Evolutionary conservation across 2,797 vertebrate genomes (phyloP).

Genomic region (Hypotaenidia philippensis): DNA sequence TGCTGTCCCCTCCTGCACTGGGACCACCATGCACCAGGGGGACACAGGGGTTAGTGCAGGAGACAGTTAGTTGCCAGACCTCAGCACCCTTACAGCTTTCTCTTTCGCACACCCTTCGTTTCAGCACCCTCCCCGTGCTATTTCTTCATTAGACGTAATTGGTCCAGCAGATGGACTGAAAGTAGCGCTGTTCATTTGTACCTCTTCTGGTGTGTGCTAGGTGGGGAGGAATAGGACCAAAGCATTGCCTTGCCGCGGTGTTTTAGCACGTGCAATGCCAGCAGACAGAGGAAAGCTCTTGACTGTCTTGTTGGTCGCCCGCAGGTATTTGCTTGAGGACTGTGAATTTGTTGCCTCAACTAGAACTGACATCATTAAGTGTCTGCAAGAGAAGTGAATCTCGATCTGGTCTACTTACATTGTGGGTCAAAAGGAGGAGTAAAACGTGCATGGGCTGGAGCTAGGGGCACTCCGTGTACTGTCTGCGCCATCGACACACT

Average conservation of each 20-base stretch:
- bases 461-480: fast-evolving
- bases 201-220: not conserved
- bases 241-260: not conserved
- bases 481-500: not conserved
- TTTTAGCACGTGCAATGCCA: fast-evolving
- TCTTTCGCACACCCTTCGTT: not conserved
- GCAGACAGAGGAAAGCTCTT: not conserved
- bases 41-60: fast-evolving
- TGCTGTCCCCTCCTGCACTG: fast-evolving
- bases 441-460: fast-evolving
- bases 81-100: not conserved
- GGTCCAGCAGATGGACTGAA: not conserved
- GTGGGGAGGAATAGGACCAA: fast-evolving
- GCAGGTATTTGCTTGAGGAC: not conserved
- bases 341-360: not conserved
- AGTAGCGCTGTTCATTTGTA: not conserved
- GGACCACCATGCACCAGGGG: not conserved
- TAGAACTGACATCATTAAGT: not conserved
- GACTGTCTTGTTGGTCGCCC: fast-evolving
- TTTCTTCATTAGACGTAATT: not conserved
- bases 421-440: not conserved
- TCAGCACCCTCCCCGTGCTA: not conserved
- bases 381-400: not conserved
- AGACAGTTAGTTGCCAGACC: not conserved
- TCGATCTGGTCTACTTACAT: not conserved